phyloP scores from a whole-genome alignment of 1,140 invertebrate species.

The Drosophila chauvacae region DNA sequence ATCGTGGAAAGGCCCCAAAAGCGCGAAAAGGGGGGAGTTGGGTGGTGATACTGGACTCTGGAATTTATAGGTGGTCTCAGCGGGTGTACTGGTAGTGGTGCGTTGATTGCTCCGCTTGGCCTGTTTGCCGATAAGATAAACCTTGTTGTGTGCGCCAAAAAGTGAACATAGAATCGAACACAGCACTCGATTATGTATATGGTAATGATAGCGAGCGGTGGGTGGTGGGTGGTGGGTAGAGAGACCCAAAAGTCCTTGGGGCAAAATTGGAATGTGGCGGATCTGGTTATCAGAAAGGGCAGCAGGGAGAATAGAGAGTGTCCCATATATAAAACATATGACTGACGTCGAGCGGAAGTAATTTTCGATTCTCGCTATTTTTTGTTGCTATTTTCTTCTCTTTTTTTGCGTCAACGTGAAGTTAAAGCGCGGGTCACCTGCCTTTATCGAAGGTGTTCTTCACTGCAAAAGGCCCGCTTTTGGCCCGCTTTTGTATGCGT shows the following conservation, averaged over 20 bases:
- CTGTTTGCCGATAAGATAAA: slow-evolving; percentile 75
- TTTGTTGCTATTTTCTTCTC: background rate
- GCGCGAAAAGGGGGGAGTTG: slow-evolving; percentile 6
- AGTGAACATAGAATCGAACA: slow-evolving; percentile 68
- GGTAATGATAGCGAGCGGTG: slow-evolving; percentile 58
- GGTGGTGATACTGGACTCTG: slow-evolving; percentile 40
- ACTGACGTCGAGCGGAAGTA: slow-evolving; percentile 71
- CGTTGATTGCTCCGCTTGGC: slow-evolving; percentile 53
- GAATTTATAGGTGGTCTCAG: slow-evolving; percentile 43
- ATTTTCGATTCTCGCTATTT: slow-evolving; percentile 17
- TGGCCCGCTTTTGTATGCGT: slow-evolving; percentile 44
- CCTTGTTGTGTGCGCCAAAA: slow-evolving; percentile 51
- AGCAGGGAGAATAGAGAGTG: background rate
- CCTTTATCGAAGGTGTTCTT: slow-evolving; percentile 60
- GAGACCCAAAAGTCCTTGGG: slow-evolving; percentile 32
- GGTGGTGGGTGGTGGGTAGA: background rate
- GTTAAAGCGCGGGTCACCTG: slow-evolving; percentile 14
- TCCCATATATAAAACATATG: slow-evolving; percentile 10
- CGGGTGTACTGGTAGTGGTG: slow-evolving; percentile 29
- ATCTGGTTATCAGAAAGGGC: slow-evolving; percentile 4
- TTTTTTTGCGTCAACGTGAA: slow-evolving; percentile 9
- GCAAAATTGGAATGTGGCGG: slow-evolving; percentile 31
- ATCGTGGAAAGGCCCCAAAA: slow-evolving; percentile 4
- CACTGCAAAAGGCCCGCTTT: slow-evolving; percentile 39
- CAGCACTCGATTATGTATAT: slow-evolving; percentile 71